Evolutionary conservation across 2,797 vertebrate species (phyloP).

Genomic region (Cetoscarus ocellatus): DNA sequence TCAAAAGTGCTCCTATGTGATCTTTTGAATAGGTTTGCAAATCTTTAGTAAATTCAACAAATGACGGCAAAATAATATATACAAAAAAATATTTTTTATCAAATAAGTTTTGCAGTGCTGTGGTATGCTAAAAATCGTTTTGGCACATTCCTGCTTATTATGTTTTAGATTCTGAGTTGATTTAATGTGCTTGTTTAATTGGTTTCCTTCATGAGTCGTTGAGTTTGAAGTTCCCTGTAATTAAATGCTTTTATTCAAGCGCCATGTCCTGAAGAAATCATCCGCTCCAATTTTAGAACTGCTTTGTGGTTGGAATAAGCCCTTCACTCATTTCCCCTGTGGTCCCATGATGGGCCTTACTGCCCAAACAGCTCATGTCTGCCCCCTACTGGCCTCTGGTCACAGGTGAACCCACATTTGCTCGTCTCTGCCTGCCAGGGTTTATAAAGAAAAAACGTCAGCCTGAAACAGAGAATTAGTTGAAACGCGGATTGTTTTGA

Average conservation of each 20-base stretch:
- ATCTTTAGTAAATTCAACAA: too few relatives aligned
- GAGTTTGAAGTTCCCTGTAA: neutral
- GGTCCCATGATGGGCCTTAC: constrained; percentile 8
- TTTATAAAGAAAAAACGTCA: neutral
- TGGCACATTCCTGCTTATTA: neutral
- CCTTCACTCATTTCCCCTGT: constrained; percentile 23
- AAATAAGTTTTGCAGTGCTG: neutral
- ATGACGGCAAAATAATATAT: too few relatives aligned
- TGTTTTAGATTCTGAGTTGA: neutral
- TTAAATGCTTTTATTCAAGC: neutral
- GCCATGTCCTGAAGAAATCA: constrained; percentile 2
- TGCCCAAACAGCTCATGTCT: constrained; percentile 42
- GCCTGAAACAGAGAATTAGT: neutral
- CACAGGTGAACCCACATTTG: neutral
- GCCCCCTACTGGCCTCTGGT: constrained; percentile 67
- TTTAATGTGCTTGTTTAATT: neutral
- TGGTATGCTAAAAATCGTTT: neutral
- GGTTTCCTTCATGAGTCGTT: neutral
- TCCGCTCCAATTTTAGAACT: neutral
- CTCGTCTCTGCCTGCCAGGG: too few relatives aligned
- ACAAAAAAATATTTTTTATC: neutral
- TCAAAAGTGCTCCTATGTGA: too few relatives aligned
- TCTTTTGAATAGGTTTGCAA: too few relatives aligned
- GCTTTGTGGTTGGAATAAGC: constrained; percentile 19
- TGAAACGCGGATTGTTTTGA: constrained; percentile 1